A percentile compares a stretch with the other conserved stretches of the same genome.
These are phyloP conservation scores for Brachypteracias leptosomus DNA, from an alignment of 2,113 vertebrate genomes.

Conservation along the genomic window DNA sequence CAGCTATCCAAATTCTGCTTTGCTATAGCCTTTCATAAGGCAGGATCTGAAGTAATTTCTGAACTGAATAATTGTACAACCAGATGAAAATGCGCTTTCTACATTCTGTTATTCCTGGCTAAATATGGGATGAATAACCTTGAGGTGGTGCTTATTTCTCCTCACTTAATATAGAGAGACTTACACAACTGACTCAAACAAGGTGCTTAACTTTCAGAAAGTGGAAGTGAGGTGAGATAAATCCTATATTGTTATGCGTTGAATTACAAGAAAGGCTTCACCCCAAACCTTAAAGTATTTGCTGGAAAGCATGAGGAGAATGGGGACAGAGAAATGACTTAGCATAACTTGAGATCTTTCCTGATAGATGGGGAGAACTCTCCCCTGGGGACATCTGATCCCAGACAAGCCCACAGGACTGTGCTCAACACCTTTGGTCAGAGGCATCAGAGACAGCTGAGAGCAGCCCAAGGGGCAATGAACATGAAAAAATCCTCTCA, in stretches of 20 bases:
- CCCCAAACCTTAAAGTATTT: not conserved
- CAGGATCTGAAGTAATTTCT: not conserved
- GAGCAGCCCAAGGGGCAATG: not conserved
- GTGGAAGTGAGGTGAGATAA: rapidly evolving
- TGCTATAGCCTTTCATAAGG: not conserved
- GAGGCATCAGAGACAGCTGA: not conserved
- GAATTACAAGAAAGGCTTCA: not conserved
- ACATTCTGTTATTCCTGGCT: not conserved
- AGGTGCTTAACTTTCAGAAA: not conserved
- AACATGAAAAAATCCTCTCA: not conserved
- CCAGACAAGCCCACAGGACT: not conserved
- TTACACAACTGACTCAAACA: not conserved
- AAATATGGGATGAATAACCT: not conserved
- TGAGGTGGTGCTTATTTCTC: not conserved
- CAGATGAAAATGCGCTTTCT: not conserved
- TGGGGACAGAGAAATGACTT: not conserved
- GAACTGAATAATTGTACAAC: not conserved
- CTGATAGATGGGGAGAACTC: not conserved
- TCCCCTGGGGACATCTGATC: not conserved
- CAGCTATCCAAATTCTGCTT: not conserved
- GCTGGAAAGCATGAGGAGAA: not conserved
- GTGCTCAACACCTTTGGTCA: not conserved
- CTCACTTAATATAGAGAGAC: not conserved
- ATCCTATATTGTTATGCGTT: not conserved
- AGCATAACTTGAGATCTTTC: not conserved